Base-by-base conservation (phyloP, 2,113 vertebrate species). In the Tympanuchus pallidicinctus region DNA sequence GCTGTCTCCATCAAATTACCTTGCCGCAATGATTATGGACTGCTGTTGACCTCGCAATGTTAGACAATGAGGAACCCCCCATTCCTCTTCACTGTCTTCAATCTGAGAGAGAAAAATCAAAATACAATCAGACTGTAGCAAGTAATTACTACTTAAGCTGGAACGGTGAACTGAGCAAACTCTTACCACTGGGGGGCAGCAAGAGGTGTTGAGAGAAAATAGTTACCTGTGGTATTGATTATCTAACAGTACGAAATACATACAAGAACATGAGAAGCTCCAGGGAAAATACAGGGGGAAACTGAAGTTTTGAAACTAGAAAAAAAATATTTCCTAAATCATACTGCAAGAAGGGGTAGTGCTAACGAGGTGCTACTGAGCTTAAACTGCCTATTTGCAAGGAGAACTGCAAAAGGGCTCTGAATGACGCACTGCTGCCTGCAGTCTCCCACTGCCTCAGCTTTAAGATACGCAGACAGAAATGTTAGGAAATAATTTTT, bases 61-160 rank as follows among this genome's bases (percentile, higher is more conserved):
- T 86, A 99, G 98, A 94, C 99, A 99, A 84, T 99, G 98, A 75
- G 99, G 98, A 83, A 99, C 98, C 0, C 99, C 99, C 99, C 99
- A 99, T 95, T 99, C 99, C 5, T 99, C 99, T 91, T 99, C 99
- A 34, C 99, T 99, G 92, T 98, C 98, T 98, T 99, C 98, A 82
- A 99, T 98, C 99, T 99, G 96, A 66, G 78, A 96, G 83, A 89
- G 6, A 45, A 95, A 96, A 81, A 57, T 27, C 52, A n/a, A 88
- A 32, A 90, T 32, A 66, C 38, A 61, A 64, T 94, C 72, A 93
- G 87, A 80, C 4, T 83, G 72, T 32, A 82, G 64, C 28, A 86
- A 86, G 24, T 1, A 50, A 3, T 0, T 14, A 30, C 47, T 82
- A 66, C 13, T 52, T 30, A 40, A 56, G 22, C 34, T 42, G 48